phyloP scores from a whole-genome alignment of 37 sponge, comb jelly and placozoan genomes.

The Tethya wilhelma region DNA sequence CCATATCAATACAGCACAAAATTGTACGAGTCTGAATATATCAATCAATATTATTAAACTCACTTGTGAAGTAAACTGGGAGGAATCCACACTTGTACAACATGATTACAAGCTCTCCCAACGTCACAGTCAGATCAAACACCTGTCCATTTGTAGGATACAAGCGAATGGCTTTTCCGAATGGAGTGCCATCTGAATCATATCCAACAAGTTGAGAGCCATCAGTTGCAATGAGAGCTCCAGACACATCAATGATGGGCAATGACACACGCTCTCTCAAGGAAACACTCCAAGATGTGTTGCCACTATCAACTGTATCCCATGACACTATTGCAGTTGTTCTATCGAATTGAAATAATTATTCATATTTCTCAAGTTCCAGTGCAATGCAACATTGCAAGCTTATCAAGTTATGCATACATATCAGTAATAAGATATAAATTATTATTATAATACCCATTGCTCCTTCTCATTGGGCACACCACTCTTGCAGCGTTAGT shows the following conservation, averaged over 20 bases:
- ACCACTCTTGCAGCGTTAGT: slow-evolving; percentile 32
- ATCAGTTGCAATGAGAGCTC: slow-evolving; percentile 26
- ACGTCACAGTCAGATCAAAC: slow-evolving; percentile 10
- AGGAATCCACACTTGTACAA: slow-evolving; percentile 47
- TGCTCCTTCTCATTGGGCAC: slow-evolving; percentile 15
- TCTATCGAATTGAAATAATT: not conserved
- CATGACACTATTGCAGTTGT: not conserved
- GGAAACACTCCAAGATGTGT: not conserved
- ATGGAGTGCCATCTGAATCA: slow-evolving; percentile 1
- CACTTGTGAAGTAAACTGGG: slow-evolving; percentile 21
- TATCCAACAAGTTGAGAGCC: slow-evolving; percentile 18
- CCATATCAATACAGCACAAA: too few relatives aligned
- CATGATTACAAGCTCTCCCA: not conserved
- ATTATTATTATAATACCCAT: not conserved
- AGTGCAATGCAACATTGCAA: not conserved
- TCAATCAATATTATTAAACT: too few relatives aligned
- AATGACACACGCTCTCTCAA: not conserved
- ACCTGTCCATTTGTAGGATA: slow-evolving; percentile 10
- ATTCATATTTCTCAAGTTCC: not conserved
- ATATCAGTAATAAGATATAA: not conserved
- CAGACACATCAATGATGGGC: slow-evolving; percentile 21
- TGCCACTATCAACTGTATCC: not conserved
- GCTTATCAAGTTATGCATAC: not conserved
- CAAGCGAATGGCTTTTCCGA: not conserved
- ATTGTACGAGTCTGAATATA: too few relatives aligned